Conservation (phyloP, 2,888 invertebrate species). For the Athalia rosae region DNA sequence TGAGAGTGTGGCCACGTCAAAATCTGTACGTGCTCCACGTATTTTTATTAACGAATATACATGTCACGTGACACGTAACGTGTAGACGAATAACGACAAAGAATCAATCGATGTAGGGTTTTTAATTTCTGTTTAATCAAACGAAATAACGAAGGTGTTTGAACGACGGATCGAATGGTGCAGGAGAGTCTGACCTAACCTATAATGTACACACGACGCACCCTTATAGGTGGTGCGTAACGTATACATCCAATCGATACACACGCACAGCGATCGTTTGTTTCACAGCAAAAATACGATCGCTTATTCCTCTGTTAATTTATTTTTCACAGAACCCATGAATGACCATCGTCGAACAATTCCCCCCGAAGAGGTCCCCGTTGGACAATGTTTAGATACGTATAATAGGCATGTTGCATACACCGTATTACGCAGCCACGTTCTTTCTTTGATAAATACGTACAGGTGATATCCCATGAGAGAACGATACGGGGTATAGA, state of each 20-base stretch:
- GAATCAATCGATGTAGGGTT: background rate
- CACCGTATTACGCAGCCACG: conserved; percentile 22
- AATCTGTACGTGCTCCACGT: too few species aligned
- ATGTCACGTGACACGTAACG: too few species aligned
- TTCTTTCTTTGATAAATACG: background rate
- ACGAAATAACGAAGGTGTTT: too few species aligned
- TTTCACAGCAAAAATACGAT: conserved; percentile 34
- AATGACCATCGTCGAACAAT: conserved; percentile 28
- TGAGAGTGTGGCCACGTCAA: too few species aligned
- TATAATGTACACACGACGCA: too few species aligned
- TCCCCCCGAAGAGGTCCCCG: conserved; percentile 35
- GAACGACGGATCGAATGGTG: too few species aligned
- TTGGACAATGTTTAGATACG: background rate
- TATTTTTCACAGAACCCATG: background rate
- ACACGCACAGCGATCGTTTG: background rate
- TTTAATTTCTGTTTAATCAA: background rate
- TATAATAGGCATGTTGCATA: conserved; percentile 20
- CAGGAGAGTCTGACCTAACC: too few species aligned
- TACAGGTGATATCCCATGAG: conserved; percentile 21
- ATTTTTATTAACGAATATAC: too few species aligned
- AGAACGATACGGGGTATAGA: conserved; percentile 34
- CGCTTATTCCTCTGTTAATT: conserved; percentile 13
- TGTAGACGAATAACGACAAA: too few species aligned
- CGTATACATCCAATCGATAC: too few species aligned
- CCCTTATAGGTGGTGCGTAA: too few species aligned